phyloP scores from a whole-genome alignment of 2,888 invertebrate species.

The Stomorhina lunata region DNA sequence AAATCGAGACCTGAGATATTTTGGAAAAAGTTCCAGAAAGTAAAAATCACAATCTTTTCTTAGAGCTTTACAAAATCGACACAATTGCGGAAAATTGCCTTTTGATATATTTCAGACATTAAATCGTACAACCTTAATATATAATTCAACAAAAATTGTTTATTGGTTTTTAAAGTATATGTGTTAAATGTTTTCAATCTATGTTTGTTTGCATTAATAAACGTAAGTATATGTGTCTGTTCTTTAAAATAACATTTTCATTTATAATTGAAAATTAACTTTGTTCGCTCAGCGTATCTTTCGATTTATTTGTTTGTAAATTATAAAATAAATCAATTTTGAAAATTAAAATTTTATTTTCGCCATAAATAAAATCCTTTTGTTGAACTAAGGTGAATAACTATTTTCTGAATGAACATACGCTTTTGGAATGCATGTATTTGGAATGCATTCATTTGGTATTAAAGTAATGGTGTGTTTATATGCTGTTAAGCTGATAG shows the following conservation, averaged over 20 bases:
- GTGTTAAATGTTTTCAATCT: neutral
- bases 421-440: neutral
- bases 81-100: too few species aligned
- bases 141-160: too few species aligned
- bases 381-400: neutral
- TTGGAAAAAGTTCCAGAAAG: too few species aligned
- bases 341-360: neutral
- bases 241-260: slow-evolving; percentile 31
- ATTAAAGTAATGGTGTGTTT: too few species aligned
- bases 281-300: too few species aligned
- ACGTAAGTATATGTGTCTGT: neutral
- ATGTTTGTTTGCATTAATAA: neutral
- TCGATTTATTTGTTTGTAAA: slow-evolving; percentile 28
- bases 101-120: too few species aligned
- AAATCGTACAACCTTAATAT: too few species aligned
- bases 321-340: slow-evolving; percentile 42
- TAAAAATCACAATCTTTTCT: too few species aligned
- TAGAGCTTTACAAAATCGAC: too few species aligned
- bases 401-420: neutral
- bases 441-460: too few species aligned
- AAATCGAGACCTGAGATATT: too few species aligned
- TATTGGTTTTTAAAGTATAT: neutral
- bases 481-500: neutral
- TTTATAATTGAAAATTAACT: slow-evolving; percentile 45
- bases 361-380: neutral